These are phyloP conservation scores for Arge pagana DNA, from an alignment of 2,888 invertebrate genomes.

Conservation along the genomic window DNA sequence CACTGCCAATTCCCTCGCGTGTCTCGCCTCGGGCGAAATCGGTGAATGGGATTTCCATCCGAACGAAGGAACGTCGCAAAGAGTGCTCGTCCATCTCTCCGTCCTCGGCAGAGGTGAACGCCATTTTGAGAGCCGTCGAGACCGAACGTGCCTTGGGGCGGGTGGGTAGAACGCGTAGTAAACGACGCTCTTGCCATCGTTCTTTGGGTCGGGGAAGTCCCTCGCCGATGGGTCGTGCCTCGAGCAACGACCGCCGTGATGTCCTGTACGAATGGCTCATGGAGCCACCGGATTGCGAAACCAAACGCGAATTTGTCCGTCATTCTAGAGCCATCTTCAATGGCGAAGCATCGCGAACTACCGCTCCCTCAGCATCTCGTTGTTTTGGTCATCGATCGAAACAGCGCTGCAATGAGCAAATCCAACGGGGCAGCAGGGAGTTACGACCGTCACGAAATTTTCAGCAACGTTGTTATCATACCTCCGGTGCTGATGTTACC, in stretches of 20 bases:
- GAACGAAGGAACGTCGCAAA: background rate
- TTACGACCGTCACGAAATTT: too few relatives aligned
- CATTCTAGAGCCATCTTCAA: slow-evolving; percentile 20
- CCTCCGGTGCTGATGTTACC: too few relatives aligned
- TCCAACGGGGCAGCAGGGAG: slow-evolving; percentile 37
- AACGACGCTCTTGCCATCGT: slow-evolving; percentile 1
- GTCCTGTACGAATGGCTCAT: slow-evolving; percentile 20
- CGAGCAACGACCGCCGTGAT: slow-evolving; percentile 12
- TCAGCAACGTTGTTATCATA: too few relatives aligned
- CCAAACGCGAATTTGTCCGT: slow-evolving; percentile 10
- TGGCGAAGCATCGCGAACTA: slow-evolving; percentile 7
- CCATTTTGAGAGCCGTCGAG: slow-evolving; percentile 3
- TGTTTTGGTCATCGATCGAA: background rate
- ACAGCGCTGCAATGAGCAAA: background rate
- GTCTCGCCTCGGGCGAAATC: slow-evolving; percentile 5
- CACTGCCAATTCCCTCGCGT: slow-evolving; percentile 5
- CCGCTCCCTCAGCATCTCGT: background rate
- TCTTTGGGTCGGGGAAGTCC: slow-evolving; percentile 3
- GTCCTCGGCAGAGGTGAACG: slow-evolving; percentile 5
- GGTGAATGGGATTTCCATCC: background rate
- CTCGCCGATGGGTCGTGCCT: background rate
- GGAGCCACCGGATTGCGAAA: background rate
- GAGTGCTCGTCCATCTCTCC: background rate
- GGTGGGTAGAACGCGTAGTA: background rate
- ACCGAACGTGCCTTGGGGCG: too few relatives aligned